phyloP scores from a whole-genome alignment of 1,140 invertebrate genomes.

The Heliothis subflexa region DNA sequence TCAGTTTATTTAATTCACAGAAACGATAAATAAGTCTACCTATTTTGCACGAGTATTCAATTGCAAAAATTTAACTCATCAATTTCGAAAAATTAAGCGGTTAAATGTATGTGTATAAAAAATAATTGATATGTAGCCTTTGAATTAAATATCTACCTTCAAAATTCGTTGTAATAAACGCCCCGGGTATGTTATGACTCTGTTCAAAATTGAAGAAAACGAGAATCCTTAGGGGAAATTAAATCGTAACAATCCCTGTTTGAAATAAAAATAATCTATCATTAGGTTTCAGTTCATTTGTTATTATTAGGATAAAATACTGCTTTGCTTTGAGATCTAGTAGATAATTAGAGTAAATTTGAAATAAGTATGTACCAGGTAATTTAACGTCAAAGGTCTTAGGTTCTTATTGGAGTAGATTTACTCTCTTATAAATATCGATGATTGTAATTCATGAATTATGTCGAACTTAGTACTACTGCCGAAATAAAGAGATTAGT shows the following conservation, averaged over 20 bases:
- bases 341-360: too few species aligned
- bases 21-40: too few species aligned
- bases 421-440: too few species aligned
- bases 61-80: not conserved
- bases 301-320: not conserved
- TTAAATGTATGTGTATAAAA: not conserved
- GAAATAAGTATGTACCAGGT: too few species aligned
- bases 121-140: too few species aligned
- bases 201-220: slow-evolving; percentile 48
- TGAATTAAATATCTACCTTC: slow-evolving; percentile 8
- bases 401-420: too few species aligned
- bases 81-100: not conserved
- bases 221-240: slow-evolving; percentile 54
- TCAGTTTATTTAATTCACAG: not conserved
- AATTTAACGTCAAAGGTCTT: too few species aligned
- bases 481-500: too few species aligned
- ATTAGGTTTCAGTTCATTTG: not conserved
- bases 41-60: not conserved
- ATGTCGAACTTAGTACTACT: too few species aligned
- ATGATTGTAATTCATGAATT: too few species aligned
- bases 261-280: slow-evolving; percentile 7
- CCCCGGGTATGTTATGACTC: slow-evolving; percentile 28
- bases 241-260: slow-evolving; percentile 43
- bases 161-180: slow-evolving; percentile 34
- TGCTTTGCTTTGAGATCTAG: too few species aligned